Base-by-base conservation (phyloP, 2,888 invertebrate species). In the Morpho achilles region DNA sequence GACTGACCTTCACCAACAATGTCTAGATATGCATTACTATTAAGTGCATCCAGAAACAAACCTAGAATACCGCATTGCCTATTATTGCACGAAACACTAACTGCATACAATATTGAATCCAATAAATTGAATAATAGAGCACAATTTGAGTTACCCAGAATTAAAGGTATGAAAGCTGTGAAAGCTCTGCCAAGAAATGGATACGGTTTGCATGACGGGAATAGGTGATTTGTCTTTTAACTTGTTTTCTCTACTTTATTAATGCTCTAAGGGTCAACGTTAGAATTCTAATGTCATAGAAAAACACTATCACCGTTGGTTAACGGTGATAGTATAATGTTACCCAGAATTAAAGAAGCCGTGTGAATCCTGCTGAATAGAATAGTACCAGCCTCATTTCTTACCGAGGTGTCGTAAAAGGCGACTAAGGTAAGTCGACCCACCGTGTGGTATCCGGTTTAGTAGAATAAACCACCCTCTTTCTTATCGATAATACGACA, bases 161-260 rank as follows among this genome's bases (percentile, higher is more conserved):
- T 74, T 75, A 75, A 80, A 80, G 80, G 79, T 73, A 76, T 53
- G 16, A 16, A 16, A 75, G 71, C 73, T 76, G 84, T 80, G 84
- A 87, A 88, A 86, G 86, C 79, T 73, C 72, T 87, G 83, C 87
- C 72, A 65, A 78, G 85, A 82, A 83, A 71, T 77, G 72, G 71
- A 67, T 74, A 71, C 69, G 73, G 72, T 62, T 71, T 66, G 75
- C 80, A 77, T 77, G 81, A 71, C 67, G 61, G 61, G 84, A 80
- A 81, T 83, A 73, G 69, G 65, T 48, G 56, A 56, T 51, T 56
- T 48, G 48, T 50, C 51, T 51, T 54, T 45, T 49, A 49, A 40
- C 41, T 57, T 48, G 40, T 57, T 57, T 49, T 59, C 56, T 53
- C 39, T 46, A 43, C 3, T 32, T 50, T 46, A 54, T 62, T 54